These are phyloP conservation scores for Pseudoatta argentina DNA, from an alignment of 1,140 invertebrate genomes.

Conservation along the genomic window DNA sequence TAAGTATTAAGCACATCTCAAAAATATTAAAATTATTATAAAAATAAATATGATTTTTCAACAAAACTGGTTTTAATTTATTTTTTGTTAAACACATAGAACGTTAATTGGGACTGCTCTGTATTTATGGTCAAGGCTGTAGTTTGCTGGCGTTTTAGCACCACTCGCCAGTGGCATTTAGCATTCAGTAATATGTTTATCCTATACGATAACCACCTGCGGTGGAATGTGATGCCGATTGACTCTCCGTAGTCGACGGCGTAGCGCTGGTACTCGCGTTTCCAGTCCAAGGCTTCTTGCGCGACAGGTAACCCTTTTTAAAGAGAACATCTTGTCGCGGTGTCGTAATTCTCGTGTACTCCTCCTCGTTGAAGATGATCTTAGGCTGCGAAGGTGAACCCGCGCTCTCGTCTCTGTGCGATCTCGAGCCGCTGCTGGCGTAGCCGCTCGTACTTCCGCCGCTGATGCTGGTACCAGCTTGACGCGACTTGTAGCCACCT, in stretches of 20 bases:
- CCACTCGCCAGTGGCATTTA: neutral
- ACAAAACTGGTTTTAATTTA: too few relatives aligned
- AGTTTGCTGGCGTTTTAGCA: neutral
- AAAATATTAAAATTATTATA: too few relatives aligned
- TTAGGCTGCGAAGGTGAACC: constrained; percentile 79
- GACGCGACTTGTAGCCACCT: constrained; percentile 74
- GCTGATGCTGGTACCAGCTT: constrained; percentile 31
- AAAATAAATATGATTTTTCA: too few relatives aligned
- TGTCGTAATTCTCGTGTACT: constrained; percentile 91
- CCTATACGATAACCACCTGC: constrained; percentile 78
- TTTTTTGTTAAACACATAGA: too few relatives aligned
- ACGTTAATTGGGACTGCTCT: neutral
- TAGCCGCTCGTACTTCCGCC: constrained; percentile 75
- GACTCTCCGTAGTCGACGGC: constrained; percentile 85
- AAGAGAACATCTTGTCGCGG: constrained; percentile 91
- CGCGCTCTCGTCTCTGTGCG: constrained; percentile 76
- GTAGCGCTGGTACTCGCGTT: constrained; percentile 84
- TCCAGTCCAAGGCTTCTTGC: constrained; percentile 86
- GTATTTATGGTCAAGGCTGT: too few relatives aligned
- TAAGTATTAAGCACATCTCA: too few relatives aligned
- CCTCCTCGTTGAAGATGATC: constrained; percentile 86
- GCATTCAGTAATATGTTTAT: neutral
- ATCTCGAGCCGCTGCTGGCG: constrained; percentile 72
- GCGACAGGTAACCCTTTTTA: constrained; percentile 90
- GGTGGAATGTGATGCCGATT: constrained; percentile 85